Evolutionary conservation across 1,140 invertebrate species (phyloP).

Genomic region (Neuroterus valhalla): DNA sequence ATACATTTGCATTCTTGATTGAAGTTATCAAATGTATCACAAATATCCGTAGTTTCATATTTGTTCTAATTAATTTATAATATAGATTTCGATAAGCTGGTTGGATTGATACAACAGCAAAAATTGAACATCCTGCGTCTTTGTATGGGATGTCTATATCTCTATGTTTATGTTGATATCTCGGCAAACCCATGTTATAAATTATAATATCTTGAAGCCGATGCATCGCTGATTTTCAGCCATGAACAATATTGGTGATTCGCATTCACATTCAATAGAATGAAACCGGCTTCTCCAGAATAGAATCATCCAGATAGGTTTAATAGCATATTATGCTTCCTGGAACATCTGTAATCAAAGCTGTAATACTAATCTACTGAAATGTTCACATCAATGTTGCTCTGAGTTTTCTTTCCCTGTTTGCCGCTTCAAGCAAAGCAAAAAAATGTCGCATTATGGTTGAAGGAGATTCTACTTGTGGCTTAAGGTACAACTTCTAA

Average conservation of each 20-base stretch:
- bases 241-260: conserved; percentile 12
- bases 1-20: too few species aligned
- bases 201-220: conserved; percentile 19
- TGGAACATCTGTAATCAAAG: conserved; percentile 16
- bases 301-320: conserved; percentile 9
- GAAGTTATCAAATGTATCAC: too few species aligned
- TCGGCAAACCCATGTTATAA: background rate
- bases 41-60: too few species aligned
- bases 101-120: background rate
- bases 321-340: conserved; percentile 19
- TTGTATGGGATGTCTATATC: conserved; percentile 7
- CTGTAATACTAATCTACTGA: conserved; percentile 18
- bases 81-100: background rate
- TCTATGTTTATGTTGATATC: background rate
- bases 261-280: conserved; percentile 16
- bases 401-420: background rate
- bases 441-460: background rate
- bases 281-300: conserved; percentile 5
- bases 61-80: too few species aligned
- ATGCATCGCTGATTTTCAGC: conserved; percentile 23
- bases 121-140: conserved; percentile 6
- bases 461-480: background rate
- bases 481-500: background rate
- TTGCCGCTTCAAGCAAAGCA: background rate
- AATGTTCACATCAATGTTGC: background rate